Base-by-base conservation (phyloP, 1,140 invertebrate genomes). In the Bombus fervidus region DNA sequence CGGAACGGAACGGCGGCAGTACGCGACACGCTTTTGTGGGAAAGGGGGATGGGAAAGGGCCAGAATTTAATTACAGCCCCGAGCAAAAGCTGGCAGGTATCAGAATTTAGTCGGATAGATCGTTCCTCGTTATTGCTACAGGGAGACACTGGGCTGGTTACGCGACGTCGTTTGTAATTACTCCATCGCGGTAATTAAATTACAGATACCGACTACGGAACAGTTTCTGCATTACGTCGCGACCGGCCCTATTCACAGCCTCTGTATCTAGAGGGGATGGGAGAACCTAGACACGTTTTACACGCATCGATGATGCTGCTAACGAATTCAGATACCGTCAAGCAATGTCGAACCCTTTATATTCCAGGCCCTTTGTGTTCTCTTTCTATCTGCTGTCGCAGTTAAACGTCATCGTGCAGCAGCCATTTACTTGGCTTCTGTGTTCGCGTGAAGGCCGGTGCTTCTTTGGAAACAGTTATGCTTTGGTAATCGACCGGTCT, bases 81-180 rank as follows among this genome's bases (percentile, higher is more conserved):
- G 79, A 82, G 79, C 84, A 66, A 72, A 62, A 62, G 59, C 59
- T 57, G 66, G 66, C 62, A 76, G 53, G 81, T 41, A 87, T 87
- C 85, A 90, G 85, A 90, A 90, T 90, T 90, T 84, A 86, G 62
- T 90, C 85, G 77, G 87, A 89, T 87, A 84, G 85, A 90, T 89
- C 81, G 81, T 81, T 89, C 82, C 87, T 89, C 81, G 84, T 89
- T 89, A 89, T 85, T 87, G 66, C 76, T 69, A 43, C 76, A n/a
- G 76, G 47, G 87, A 89, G 84, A 87, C 85, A 84, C 59, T 83
- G 76, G 62, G 59, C 59, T 59, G 59, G 39, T 69, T 78, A 47
- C 80, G 31, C 77, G 72, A 77, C 66, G 73, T 89, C 81, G 81
- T 89, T 87, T 72, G 87, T 83, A 89, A 89, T 89, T 90, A 89